Percentiles rank a stretch among this genome's conserved stretches.
Evolutionary conservation across 2,113 vertebrate species (phyloP).

Genomic region (Malurus melanocephalus): DNA sequence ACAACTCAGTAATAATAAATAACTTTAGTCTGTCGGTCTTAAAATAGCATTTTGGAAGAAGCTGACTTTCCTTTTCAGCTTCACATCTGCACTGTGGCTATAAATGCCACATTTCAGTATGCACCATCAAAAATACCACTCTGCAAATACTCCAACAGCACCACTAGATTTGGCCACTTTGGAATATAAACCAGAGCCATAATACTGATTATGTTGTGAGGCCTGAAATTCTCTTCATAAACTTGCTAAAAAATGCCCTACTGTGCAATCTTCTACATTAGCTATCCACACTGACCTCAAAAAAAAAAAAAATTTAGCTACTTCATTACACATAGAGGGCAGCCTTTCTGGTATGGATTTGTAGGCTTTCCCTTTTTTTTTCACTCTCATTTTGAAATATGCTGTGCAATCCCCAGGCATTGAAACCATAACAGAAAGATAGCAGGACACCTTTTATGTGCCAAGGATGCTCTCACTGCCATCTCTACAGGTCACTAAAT

Average conservation of each 20-base stretch:
- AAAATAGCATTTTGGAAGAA: slow-evolving; percentile 11
- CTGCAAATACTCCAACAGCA: background rate
- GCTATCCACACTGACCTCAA: accelerated
- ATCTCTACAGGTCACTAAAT: slow-evolving; percentile 31
- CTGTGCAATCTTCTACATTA: background rate
- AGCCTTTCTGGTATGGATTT: background rate
- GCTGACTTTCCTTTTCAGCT: background rate
- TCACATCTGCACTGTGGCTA: background rate
- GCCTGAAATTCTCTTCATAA: background rate
- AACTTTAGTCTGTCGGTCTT: background rate
- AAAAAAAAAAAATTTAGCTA: background rate
- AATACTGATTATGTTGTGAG: background rate
- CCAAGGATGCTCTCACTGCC: background rate
- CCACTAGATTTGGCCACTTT: background rate
- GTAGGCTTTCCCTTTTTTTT: too few relatives aligned
- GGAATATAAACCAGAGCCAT: background rate
- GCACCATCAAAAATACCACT: background rate
- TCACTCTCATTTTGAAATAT: background rate
- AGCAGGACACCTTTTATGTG: background rate
- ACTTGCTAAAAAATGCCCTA: background rate
- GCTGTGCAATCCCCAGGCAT: background rate
- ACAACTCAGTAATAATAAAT: background rate
- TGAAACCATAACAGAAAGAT: background rate
- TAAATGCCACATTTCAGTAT: background rate
- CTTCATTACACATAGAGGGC: background rate